A percentile compares a stretch with the other conserved stretches of the same genome.
These are phyloP conservation scores for Phylloscopus collybita DNA, from an alignment of 2,797 vertebrate genomes.

Conservation along the genomic window DNA sequence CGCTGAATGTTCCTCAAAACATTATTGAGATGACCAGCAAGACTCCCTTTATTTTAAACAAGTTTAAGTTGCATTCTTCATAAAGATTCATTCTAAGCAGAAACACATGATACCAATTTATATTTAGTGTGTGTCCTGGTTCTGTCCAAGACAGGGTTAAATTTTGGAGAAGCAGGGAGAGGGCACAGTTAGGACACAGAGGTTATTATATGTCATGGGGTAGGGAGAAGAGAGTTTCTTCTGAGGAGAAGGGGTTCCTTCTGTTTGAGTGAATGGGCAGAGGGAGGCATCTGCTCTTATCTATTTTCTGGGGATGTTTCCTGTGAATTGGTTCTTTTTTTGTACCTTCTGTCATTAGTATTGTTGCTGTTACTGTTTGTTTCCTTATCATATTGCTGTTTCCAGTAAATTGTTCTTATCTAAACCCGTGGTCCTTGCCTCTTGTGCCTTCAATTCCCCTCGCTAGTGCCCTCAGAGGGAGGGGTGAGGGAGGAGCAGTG, in stretches of 20 bases:
- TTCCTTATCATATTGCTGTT: neutral
- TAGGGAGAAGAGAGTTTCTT: neutral
- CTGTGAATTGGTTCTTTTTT: neutral
- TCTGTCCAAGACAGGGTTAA: neutral
- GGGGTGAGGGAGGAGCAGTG: neutral
- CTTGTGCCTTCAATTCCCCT: neutral
- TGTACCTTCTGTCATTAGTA: neutral
- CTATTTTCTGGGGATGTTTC: accelerated
- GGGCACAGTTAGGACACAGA: neutral
- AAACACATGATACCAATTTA: neutral
- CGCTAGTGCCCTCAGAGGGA: too few species aligned
- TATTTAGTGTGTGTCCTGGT: neutral
- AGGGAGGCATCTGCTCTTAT: neutral
- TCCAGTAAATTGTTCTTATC: neutral
- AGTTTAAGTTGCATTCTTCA: neutral
- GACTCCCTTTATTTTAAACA: neutral
- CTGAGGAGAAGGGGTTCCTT: neutral
- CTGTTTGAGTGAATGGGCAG: neutral
- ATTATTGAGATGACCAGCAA: neutral
- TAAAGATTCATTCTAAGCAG: neutral
- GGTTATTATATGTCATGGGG: neutral
- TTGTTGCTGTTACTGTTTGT: neutral
- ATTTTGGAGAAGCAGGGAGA: neutral
- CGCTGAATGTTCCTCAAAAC: neutral
- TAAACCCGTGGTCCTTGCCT: neutral